Evolutionary conservation across 1,140 invertebrate genomes (phyloP).

Genomic region (Sarcophaga bullata): DNA sequence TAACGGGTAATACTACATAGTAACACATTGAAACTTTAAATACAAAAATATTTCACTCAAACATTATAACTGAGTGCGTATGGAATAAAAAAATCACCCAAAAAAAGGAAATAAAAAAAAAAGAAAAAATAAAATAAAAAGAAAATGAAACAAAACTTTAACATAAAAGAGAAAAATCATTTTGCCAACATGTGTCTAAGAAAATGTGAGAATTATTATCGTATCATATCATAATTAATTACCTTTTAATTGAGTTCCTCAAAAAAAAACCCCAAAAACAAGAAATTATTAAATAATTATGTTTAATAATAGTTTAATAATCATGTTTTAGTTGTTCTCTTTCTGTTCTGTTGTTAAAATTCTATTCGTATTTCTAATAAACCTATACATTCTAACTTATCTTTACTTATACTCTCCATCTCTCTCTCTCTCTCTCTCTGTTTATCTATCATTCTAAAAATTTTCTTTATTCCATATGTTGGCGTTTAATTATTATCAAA

Average conservation of each 20-base stretch:
- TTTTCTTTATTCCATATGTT: no score
- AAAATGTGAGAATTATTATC: constrained; percentile 14
- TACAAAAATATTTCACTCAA: no score
- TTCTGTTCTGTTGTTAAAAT: neutral
- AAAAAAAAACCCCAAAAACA: no score
- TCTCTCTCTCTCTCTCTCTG: no score
- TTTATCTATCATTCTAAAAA: no score
- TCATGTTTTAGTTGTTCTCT: neutral
- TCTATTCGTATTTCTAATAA: neutral
- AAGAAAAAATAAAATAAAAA: no score
- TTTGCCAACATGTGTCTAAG: constrained; percentile 17
- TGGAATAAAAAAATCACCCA: no score
- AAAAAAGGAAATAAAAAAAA: no score
- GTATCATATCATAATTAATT: neutral
- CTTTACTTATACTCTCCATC: neutral
- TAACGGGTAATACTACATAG: neutral
- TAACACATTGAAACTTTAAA: constrained; percentile 12
- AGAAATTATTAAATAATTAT: neutral
- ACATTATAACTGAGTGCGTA: neutral
- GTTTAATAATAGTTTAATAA: neutral
- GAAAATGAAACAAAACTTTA: no score
- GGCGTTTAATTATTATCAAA: no score
- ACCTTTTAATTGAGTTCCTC: neutral
- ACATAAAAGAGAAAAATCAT: neutral
- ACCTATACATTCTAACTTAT: neutral